Evolutionary conservation across 2,113 vertebrate genomes (phyloP), one percentile per base, ranked within the genome.

Genomic region (Petromus typicus): DNA sequence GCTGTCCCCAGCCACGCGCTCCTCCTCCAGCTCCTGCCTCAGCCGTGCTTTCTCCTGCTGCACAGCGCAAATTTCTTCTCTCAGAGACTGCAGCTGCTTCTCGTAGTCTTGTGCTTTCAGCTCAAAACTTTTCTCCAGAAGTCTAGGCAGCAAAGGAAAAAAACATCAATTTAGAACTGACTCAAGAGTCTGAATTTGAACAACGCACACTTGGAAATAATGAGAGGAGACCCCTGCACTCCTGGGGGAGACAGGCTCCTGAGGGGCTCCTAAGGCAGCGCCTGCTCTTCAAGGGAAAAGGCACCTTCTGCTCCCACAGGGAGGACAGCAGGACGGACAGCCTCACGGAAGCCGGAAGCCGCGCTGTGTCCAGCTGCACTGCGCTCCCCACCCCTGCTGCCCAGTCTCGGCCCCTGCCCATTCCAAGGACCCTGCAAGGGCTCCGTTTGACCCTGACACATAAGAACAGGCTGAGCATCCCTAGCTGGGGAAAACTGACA

Each of bases 121-220:
- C 69, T 99, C 99, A 92, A 98, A 98, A 90, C 98, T 99, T 97
- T 99, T 99, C 98, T 99, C 99, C 59, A 99, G 99, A 76, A 99
- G 98, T 89, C 99, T 99, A 94, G 45, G 34, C 22, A 79, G 37
- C 95, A 86, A 93, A 88, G 3, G 96, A 89, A 90, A 90, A 0
- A 0, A 94, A 54, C 83, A 90, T 3, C 16, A 43, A 27, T 23
- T 94, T 73, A 37, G 56, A 54, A 48, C 66, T 12, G 2, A 71
- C 59, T 88, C 59, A 66, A 23, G 37, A 51, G 69, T 45, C 67
- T 81, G 76, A 78, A 59, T 37, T 75, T 61, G 71, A 91, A 84
- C 5, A 40, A 76, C 17, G 69, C 6, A 61, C 51, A n/a, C 76
- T 86, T 79, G 40, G 91, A 89, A 30, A 45, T 48, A 51, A 30